These are phyloP conservation scores for Polydrusus cervinus DNA, from an alignment of 2,888 invertebrate species.

Conservation along the genomic window DNA sequence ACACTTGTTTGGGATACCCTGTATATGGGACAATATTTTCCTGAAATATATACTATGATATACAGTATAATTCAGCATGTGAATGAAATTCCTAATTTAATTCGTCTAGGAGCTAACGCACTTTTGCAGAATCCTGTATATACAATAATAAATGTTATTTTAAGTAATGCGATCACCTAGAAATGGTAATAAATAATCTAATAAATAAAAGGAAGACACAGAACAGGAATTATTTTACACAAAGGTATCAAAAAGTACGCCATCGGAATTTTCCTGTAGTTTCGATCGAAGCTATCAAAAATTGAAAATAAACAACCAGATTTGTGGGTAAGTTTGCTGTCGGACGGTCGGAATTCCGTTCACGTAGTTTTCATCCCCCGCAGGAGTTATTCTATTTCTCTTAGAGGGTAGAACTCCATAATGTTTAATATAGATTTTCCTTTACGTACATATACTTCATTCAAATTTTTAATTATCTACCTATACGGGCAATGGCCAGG, in stretches of 20 bases:
- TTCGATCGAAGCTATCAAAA: slow-evolving; percentile 41
- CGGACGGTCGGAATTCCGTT: slow-evolving; percentile 26
- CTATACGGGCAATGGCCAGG: no score
- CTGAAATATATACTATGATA: no score
- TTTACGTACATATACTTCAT: neutral
- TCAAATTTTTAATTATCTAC: no score
- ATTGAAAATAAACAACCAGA: slow-evolving; percentile 51
- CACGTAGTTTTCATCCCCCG: slow-evolving; percentile 30
- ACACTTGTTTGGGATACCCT: no score
- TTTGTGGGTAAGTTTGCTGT: slow-evolving; percentile 29
- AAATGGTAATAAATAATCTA: neutral
- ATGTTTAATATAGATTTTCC: neutral
- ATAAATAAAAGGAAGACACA: slow-evolving; percentile 24
- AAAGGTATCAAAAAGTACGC: slow-evolving; percentile 32
- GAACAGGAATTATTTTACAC: slow-evolving; percentile 29
- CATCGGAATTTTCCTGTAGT: slow-evolving; percentile 19
- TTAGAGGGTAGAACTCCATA: slow-evolving; percentile 7
- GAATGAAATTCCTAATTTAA: no score
- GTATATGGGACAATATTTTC: no score
- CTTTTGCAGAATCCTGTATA: no score
- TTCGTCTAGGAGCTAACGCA: no score
- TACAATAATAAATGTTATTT: no score
- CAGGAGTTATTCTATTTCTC: slow-evolving; percentile 27
- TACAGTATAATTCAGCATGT: no score
- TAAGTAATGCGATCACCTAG: no score